These are phyloP conservation scores for Chymomyza procnemis DNA, from an alignment of 2,888 invertebrate species.

Conservation along the genomic window DNA sequence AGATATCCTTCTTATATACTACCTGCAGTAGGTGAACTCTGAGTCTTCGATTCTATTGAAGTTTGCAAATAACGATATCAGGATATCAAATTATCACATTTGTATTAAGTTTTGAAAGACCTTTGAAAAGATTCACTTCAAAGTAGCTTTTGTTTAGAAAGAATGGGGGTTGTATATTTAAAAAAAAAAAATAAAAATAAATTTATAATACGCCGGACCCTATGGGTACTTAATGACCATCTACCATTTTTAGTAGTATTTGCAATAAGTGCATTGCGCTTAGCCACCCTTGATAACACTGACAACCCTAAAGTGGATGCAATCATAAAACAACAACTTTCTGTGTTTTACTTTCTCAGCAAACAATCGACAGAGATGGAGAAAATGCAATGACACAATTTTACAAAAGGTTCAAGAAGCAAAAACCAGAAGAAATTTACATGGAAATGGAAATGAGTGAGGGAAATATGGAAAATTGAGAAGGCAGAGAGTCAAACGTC, in stretches of 20 bases:
- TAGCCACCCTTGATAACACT: background rate
- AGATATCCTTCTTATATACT: too few relatives aligned
- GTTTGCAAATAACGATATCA: too few relatives aligned
- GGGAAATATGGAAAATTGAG: conserved; percentile 38
- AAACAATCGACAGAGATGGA: conserved; percentile 44
- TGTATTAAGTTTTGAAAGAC: too few relatives aligned
- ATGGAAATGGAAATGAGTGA: conserved; percentile 55
- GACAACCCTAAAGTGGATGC: background rate
- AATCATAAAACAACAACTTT: conserved; percentile 26
- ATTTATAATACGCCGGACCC: too few relatives aligned
- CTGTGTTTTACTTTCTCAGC: conserved; percentile 71
- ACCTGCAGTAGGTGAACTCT: too few relatives aligned
- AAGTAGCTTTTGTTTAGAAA: too few relatives aligned
- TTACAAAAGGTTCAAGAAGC: conserved; percentile 52
- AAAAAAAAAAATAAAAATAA: too few relatives aligned
- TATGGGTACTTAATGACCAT: too few relatives aligned
- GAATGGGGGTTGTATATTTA: too few relatives aligned
- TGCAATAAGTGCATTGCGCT: conserved; percentile 30
- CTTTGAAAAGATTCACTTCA: too few relatives aligned
- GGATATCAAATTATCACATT: too few relatives aligned
- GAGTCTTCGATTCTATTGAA: too few relatives aligned
- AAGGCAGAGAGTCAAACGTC: conserved; percentile 28
- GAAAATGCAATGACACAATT: conserved; percentile 69
- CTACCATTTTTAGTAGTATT: background rate
- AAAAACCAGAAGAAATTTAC: conserved; percentile 36